A percentile compares a stretch with the other conserved stretches of the same genome.
Evolutionary conservation across 1,140 invertebrate genomes (phyloP).

Genomic region (Drosophila bocqueti): DNA sequence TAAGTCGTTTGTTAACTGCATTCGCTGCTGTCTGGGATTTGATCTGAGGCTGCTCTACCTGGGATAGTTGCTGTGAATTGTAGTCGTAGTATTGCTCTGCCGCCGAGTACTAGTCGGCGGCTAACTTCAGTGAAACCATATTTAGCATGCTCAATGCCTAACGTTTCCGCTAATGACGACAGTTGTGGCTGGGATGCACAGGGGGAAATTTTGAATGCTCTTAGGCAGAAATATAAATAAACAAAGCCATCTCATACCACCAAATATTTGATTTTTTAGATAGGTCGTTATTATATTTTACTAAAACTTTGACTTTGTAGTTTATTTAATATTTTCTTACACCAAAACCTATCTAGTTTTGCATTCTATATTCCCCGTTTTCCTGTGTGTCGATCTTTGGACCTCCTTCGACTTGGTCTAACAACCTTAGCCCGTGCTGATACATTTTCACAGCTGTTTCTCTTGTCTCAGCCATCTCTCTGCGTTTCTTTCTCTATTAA

Average conservation of each 20-base stretch:
- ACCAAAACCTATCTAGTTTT: too few species aligned
- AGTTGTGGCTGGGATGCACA: slow-evolving; percentile 51
- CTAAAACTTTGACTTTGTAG: too few species aligned
- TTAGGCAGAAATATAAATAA: background rate
- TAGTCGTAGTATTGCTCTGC: slow-evolving; percentile 8
- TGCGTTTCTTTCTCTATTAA: slow-evolving; percentile 36
- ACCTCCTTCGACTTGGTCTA: slow-evolving; percentile 26
- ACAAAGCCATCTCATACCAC: background rate
- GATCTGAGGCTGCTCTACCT: slow-evolving; percentile 18
- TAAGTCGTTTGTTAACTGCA: slow-evolving; percentile 56
- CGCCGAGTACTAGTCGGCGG: slow-evolving; percentile 51
- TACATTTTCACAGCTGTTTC: slow-evolving; percentile 75
- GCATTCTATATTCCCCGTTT: background rate
- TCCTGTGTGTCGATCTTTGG: slow-evolving; percentile 24
- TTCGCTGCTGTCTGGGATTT: slow-evolving; percentile 34
- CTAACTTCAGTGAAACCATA: slow-evolving; percentile 79
- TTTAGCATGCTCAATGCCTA: slow-evolving; percentile 78
- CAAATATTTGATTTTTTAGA: too few species aligned
- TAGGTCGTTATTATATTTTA: too few species aligned
- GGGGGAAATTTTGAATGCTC: background rate
- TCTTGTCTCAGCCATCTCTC: slow-evolving; percentile 38
- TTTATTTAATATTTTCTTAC: too few species aligned
- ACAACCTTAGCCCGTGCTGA: slow-evolving; percentile 45
- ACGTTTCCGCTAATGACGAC: slow-evolving; percentile 68
- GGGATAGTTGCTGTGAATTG: slow-evolving; percentile 3